Evolutionary conservation across 2,113 vertebrate genomes (phyloP).

Genomic region (Chrysemys picta): DNA sequence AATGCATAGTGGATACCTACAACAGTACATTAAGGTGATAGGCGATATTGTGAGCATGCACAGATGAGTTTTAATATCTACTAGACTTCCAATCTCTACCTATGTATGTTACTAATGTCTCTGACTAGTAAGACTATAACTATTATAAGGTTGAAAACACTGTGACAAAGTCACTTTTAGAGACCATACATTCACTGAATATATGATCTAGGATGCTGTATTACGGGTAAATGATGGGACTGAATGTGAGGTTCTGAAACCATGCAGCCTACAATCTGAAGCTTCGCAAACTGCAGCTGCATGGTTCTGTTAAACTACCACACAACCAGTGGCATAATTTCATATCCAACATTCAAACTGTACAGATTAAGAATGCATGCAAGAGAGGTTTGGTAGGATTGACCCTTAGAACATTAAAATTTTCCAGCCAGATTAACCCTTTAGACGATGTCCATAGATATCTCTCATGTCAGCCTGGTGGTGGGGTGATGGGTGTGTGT

Average conservation of each 20-base stretch:
- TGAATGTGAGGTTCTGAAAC: background rate
- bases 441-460: background rate
- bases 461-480: background rate
- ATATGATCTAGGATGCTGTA: background rate
- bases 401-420: background rate
- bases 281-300: background rate
- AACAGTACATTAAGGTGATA: background rate
- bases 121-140: background rate
- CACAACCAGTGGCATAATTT: rapidly evolving
- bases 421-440: background rate
- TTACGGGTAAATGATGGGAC: background rate
- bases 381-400: background rate
- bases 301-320: background rate
- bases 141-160: background rate
- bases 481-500: background rate
- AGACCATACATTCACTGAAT: rapidly evolving
- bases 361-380: background rate
- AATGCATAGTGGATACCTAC: background rate
- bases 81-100: background rate
- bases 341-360: rapidly evolving
- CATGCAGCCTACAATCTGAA: background rate
- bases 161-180: background rate
- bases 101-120: background rate
- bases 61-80: background rate
- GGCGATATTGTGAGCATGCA: background rate